Evolutionary conservation across 2,888 invertebrate species (phyloP), one percentile per base, ranked within the genome.

Genomic region (Acleris cristana): DNA sequence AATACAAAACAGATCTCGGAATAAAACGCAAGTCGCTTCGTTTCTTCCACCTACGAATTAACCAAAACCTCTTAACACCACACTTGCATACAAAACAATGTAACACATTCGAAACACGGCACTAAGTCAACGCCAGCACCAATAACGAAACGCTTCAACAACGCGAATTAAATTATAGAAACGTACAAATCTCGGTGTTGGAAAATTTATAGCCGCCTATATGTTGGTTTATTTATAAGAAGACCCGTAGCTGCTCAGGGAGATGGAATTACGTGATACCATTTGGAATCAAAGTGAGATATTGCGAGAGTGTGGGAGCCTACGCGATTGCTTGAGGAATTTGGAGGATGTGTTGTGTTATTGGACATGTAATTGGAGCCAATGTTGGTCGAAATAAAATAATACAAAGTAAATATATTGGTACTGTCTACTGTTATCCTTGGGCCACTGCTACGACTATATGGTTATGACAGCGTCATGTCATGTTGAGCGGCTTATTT

Each of bases 241-340:
- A 90, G 87, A 85, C 83, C 84, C 82, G 77, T 79, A 76, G 80
- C 79, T 62, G 83, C 83, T 82, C 79, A 73, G 87, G 87, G 90
- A 91, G 90, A 91, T 91, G 90, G 89, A 92, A 92, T 91, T 92
- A 92, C 92, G 92, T 92, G 92, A 92, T 92, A 90, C 90, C 88
- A 92, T 92, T 92, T 83, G 85, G 85, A 88, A 90, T 89, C 88
- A 86, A 89, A 88, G 90, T 90, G 89, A 92, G 86, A 89, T 89
- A 92, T 86, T 80, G 80, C 83, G 72, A 72, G 75, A 54, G 72
- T 70, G 72, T 19, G 55, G 52, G n/a, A 55, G 51, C 55, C 49
- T 54, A 34, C 65, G 55, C 23, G 65, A 45, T 59, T 62, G 55
- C n/a, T 64, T 66, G 66, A 66, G 61, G 61, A 66, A 66, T 40